phyloP scores from a whole-genome alignment of 1,140 invertebrate species.

The Ladona fulva region DNA sequence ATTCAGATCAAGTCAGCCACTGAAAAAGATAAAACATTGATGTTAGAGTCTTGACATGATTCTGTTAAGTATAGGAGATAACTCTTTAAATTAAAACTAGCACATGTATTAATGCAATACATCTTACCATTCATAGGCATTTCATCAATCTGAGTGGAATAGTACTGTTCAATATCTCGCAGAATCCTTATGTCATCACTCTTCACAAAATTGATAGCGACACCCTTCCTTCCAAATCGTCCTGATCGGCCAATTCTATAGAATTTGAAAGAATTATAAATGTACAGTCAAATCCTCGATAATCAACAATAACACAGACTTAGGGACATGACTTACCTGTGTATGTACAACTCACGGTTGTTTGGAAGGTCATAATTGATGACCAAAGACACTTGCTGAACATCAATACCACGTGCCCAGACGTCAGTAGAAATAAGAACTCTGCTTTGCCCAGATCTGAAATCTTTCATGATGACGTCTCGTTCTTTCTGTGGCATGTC shows the following conservation, averaged over 20 bases:
- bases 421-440: slow-evolving; percentile 99
- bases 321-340: slow-evolving; percentile 50
- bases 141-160: slow-evolving; percentile 99
- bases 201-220: slow-evolving; percentile 99
- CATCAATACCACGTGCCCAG: slow-evolving; percentile 98
- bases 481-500: slow-evolving; percentile 99
- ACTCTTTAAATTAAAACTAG: slow-evolving; percentile 18
- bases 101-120: slow-evolving; percentile 15
- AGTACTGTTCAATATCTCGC: slow-evolving; percentile 99
- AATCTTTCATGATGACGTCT: slow-evolving; percentile 99
- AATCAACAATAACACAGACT: neutral
- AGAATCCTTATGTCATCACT: slow-evolving; percentile 98
- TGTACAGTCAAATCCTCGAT: no score
- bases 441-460: slow-evolving; percentile 88
- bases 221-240: slow-evolving; percentile 96
- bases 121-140: slow-evolving; percentile 95
- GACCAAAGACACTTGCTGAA: slow-evolving; percentile 96
- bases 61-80: no score
- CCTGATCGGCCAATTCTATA: slow-evolving; percentile 88
- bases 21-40: slow-evolving; percentile 23
- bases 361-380: slow-evolving; percentile 99
- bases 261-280: slow-evolving; percentile 12
- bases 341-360: slow-evolving; percentile 99
- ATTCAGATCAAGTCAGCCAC: slow-evolving; percentile 31
- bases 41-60: neutral